Evolutionary conservation across 2,888 invertebrate genomes (phyloP).

Genomic region (Drosophila lutescens): DNA sequence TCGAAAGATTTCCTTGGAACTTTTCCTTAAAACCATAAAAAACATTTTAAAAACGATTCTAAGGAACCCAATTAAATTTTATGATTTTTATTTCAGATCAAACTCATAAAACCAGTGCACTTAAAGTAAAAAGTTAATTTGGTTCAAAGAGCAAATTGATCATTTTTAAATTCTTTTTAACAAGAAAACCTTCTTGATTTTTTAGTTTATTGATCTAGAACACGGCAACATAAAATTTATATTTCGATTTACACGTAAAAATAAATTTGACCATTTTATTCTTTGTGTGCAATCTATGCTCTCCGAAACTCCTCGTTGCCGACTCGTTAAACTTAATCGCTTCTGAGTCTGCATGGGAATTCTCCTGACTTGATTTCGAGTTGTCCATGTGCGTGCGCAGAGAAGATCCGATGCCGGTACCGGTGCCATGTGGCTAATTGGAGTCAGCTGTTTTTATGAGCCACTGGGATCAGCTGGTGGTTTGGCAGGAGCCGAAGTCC

Average conservation of each 20-base stretch:
- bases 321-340: constrained; percentile 60
- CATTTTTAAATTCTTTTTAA: no score
- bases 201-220: no score
- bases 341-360: constrained; percentile 33
- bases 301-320: constrained; percentile 13
- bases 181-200: no score
- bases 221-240: no score
- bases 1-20: no score
- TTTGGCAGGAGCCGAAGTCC: constrained; percentile 49
- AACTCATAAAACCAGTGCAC: no score
- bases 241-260: neutral
- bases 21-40: no score
- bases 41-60: no score
- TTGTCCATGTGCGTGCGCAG: constrained; percentile 5
- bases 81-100: no score
- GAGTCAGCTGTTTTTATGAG: constrained; percentile 74
- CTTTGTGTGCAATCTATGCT: constrained; percentile 1
- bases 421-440: constrained; percentile 72
- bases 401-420: constrained; percentile 3
- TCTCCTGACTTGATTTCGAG: constrained; percentile 35
- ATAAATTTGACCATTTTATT: neutral
- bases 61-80: no score
- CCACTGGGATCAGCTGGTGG: constrained; percentile 68
- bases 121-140: no score
- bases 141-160: no score